Evolutionary conservation across 2,888 invertebrate genomes (phyloP), one percentile per base, ranked within the genome.

Genomic region (Enchytraeus crypticus): DNA sequence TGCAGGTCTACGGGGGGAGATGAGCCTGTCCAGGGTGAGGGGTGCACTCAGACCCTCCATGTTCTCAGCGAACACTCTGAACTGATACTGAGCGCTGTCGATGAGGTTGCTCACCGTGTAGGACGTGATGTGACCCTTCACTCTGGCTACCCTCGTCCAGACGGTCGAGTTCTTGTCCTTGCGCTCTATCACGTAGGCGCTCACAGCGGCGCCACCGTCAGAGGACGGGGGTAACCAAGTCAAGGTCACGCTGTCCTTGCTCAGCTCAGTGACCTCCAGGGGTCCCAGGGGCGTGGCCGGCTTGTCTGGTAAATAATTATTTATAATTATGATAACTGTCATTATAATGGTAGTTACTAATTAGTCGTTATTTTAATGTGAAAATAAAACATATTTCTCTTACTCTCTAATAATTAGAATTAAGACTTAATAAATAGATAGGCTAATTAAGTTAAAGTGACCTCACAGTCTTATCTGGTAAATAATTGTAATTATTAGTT

Each of bases 131-230:
- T 71, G 69, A 53, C 71, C 71, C 79, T 93, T 93, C 88, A 93
- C 91, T 73, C 90, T 89, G 76, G 90, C 87, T 66, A 93, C 91
- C 62, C 90, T 84, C 75, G 92, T 84, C 95, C 95, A 96, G 5
- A 91, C 90, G 38, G 90, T 89, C 59, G 91, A 70, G 18, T 57
- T 60, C 8, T 46, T 57, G 55, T 79, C 88, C 57, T 71, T 69
- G 49, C 73, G 72, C 66, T 96, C 95, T 1, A 96, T 86, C 62
- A 92, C 88, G 77, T 92, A 96, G 75, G 88, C 89, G 11, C 90
- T 90, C 64, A 77, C 66, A 76, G 90, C 89, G 74, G 92, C 92
- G 29, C 95, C 95, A 3, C 93, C 95, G 74, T 95, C 93, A 74
- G 93, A 90, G 18, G 85, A 84, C 0, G 93, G 92, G 5, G 88